Base-by-base conservation (phyloP, 1,140 invertebrate species). In the Olivierus martensii region DNA sequence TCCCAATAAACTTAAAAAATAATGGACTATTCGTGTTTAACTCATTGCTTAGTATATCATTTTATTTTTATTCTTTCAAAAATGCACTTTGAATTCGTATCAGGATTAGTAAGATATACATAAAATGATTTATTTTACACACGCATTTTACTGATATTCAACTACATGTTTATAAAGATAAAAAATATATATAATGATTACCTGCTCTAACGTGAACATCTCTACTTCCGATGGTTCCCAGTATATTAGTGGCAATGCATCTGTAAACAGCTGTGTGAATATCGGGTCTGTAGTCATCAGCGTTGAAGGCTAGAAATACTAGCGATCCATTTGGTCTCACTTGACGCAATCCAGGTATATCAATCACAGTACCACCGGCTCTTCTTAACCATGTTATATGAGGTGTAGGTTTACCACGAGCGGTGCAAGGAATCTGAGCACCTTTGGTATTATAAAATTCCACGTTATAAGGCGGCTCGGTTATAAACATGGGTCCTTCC, bases 371-470 rank as follows among this genome's bases (percentile, higher is more conserved):
- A 57, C 80, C 84, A 49, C 88, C 89, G 72, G 93, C 87, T 59
- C 76, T 75, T 62, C 84, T 78, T 36, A 91, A 79, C 92, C 69
- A 71, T 12, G 19, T 48, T 17, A 59, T 54, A 37, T 15, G 12
- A 14, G 47, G 47, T n/a, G 6, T 15, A 35, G 90, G 91, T 59
- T 83, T 83, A 60, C 90, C 91, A 66, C 83, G 78, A 1, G 89
- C 87, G 61, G 85, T 82, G 69, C 91, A 96, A 69, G 90, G 86
- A 44, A 96, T 84, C 58, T 84, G 80, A 53, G 88, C 83, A 62
- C 89, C 90, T 22, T 87, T 91, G 46, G 87, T 90, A 69, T 94
- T 95, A 54, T 86, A 88, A 71, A 94, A 94, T 67, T 90, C 87
- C 46, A 94, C 79, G 60, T 84, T 78, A 68, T 86, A 87, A 55